These are phyloP conservation scores for Bombyx mandarina DNA, from an alignment of 1,140 invertebrate species.

Conservation along the genomic window DNA sequence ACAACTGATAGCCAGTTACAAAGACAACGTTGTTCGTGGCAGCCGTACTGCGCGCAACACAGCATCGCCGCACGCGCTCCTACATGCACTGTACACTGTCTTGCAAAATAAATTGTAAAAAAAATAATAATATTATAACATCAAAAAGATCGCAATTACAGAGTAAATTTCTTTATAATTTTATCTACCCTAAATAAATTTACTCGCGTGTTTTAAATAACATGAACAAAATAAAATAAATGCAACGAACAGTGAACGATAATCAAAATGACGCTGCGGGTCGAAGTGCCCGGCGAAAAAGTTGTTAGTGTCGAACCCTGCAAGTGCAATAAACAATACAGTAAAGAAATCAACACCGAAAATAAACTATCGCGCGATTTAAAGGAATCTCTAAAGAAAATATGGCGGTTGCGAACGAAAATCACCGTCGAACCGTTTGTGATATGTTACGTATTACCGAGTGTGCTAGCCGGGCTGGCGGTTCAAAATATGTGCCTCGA, in stretches of 20 bases:
- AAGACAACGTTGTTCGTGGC: conserved; percentile 29
- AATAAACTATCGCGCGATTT: conserved; percentile 22
- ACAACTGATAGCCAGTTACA: conserved; percentile 56
- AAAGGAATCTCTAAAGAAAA: conserved; percentile 50
- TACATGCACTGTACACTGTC: conserved; percentile 15
- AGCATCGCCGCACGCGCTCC: conserved; percentile 38
- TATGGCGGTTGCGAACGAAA: conserved; percentile 58
- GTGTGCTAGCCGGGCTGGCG: conserved; percentile 69
- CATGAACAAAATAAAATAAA: conserved; percentile 32
- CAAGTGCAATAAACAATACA: conserved; percentile 46
- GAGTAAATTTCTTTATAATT: too few relatives aligned
- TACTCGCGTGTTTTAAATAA: conserved; percentile 5
- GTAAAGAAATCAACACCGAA: conserved; percentile 41
- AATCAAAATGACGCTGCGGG: conserved; percentile 62
- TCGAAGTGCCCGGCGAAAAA: conserved; percentile 61
- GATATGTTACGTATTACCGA: conserved; percentile 71
- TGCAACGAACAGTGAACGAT: conserved; percentile 35
- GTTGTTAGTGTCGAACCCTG: conserved; percentile 47
- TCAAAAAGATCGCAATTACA: too few relatives aligned
- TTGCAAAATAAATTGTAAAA: too few relatives aligned
- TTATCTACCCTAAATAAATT: too few relatives aligned
- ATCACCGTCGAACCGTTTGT: conserved; percentile 74
- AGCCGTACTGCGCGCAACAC: conserved; percentile 31
- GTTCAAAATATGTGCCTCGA: conserved; percentile 75
- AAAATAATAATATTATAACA: too few relatives aligned